phyloP scores from a whole-genome alignment of 2,113 vertebrate species.

The Pelvicachromis taeniatus region DNA sequence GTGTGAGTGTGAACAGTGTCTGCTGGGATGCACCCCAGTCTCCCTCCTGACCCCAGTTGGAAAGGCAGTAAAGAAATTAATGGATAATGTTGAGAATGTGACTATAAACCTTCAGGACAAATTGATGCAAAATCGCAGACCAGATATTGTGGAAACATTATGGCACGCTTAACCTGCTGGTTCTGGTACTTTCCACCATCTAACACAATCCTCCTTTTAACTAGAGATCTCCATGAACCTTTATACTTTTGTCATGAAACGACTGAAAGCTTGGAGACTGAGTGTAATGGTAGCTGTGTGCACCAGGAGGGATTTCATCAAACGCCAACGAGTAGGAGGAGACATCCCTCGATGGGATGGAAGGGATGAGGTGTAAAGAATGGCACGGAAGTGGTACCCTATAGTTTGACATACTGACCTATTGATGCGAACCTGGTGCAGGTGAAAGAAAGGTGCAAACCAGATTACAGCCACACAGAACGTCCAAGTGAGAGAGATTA shows the following conservation, averaged over 20 bases:
- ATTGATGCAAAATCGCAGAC: not conserved
- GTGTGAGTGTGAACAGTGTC: not conserved
- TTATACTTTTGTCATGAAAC: not conserved
- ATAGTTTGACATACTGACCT: conserved; percentile 49
- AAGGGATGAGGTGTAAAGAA: not conserved
- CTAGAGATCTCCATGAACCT: not conserved
- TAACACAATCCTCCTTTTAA: not conserved
- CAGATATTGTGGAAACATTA: not conserved
- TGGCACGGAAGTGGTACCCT: not conserved
- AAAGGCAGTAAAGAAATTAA: not conserved
- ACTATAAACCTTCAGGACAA: not conserved
- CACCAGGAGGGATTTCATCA: not conserved
- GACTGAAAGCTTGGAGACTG: not conserved
- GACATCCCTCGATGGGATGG: not conserved
- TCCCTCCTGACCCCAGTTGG: not conserved
- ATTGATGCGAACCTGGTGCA: conserved; percentile 44
- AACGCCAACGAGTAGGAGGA: not conserved
- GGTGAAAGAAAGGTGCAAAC: conserved; percentile 49
- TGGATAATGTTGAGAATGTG: not conserved
- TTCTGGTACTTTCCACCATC: not conserved
- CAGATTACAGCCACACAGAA: conserved; percentile 51
- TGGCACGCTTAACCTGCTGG: not conserved
- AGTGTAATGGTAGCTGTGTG: not conserved
- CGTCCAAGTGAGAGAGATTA: conserved; percentile 51
- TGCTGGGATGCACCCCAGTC: not conserved